Percentiles rank a stretch among this genome's conserved stretches.
These are phyloP conservation scores for Enteromius radiatus DNA, from an alignment of 2,797 vertebrate species.

Conservation along the genomic window DNA sequence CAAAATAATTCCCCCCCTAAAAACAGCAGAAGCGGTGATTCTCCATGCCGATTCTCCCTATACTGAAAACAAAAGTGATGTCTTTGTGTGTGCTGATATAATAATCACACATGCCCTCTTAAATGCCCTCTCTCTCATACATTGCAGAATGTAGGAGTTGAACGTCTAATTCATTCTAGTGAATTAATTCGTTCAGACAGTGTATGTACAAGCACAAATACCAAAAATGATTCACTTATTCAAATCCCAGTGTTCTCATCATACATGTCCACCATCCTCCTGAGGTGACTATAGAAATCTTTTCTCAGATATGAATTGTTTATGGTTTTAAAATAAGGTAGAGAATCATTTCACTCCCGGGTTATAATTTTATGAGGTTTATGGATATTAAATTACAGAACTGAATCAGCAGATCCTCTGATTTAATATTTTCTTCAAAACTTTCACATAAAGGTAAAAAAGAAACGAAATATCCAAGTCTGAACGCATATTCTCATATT, in stretches of 20 bases:
- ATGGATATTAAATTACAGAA: conserved; percentile 5
- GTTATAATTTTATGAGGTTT: neutral
- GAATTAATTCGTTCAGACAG: neutral
- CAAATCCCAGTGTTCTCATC: neutral
- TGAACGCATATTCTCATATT: neutral
- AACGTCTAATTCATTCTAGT: conserved; percentile 1
- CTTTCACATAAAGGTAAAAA: neutral
- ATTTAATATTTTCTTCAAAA: conserved; percentile 3
- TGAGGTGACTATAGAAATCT: neutral
- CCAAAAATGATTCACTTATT: conserved; percentile 8
- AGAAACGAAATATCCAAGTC: neutral
- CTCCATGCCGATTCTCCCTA: neutral
- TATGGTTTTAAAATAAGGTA: neutral
- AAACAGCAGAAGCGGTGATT: neutral
- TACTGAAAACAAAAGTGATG: conserved; percentile 17
- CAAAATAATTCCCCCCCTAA: neutral
- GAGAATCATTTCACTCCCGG: neutral
- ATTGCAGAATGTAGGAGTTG: neutral
- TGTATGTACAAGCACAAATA: neutral
- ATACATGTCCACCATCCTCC: neutral
- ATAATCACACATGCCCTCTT: neutral
- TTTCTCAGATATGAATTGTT: neutral
- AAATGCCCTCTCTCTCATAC: neutral
- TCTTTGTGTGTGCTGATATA: neutral
- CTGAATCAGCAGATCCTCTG: neutral